Base-by-base conservation (phyloP, 1,140 invertebrate species). In the Campoletis sonorensis region DNA sequence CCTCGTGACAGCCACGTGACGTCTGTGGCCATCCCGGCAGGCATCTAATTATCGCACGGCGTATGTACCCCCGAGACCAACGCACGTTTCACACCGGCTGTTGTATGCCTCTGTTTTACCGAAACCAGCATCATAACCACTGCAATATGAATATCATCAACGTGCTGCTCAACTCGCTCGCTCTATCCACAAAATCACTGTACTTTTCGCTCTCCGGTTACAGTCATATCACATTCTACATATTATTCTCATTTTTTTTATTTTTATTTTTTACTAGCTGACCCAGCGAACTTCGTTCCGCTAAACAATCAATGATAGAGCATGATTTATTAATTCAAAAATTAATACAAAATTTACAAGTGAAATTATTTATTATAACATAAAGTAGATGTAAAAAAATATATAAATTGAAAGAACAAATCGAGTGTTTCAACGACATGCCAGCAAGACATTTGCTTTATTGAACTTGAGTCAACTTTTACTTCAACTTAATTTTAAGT, bases 1-100 rank as follows among this genome's bases (percentile, higher is more conserved):
- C 90, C 86, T 87, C 85, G 85, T 90, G 90, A 91, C 89, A 90
- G 89, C 86, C 87, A 85, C 87, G 87, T 90, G 89, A 92, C 90
- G 86, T 91, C 85, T 90, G 90, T 85, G 89, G 90, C 87, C 83
- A 88, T 88, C 81, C 85, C 87, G 84, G 75, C 83, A 85, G 88
- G 87, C 87, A 90, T 91, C 88, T 91, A 91, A 91, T 92, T 92
- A 90, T 90, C 86, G 85, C 83, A 81, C 79, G 85, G 81, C 81
- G 85, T 85, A 83, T 79, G 64, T 70, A 70, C 67, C 67, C 79
- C 58, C 64, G 82, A 64, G 82, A 54, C 73, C 81, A 79, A 78
- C 79, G 83, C 83, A 81, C 81, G 73, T 82, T 80, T 72, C 78
- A 72, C 82, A 81, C 77, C 83, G 86, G 82, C 84, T 87, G 83